Evolutionary conservation across 2,888 invertebrate genomes (phyloP).

Genomic region (Bhutanitis thaidina): DNA sequence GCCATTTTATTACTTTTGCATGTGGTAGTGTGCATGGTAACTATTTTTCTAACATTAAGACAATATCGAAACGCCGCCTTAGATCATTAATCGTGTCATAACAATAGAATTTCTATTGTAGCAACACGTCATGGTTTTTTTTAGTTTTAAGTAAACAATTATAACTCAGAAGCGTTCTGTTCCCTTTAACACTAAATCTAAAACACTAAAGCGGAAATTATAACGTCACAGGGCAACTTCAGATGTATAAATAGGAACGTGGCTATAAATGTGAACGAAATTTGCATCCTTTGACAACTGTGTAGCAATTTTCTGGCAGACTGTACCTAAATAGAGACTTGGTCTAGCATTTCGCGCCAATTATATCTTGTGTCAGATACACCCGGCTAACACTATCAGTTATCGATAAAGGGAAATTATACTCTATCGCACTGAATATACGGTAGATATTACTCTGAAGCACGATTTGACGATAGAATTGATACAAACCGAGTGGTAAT

Average conservation of each 20-base stretch:
- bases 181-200: not conserved
- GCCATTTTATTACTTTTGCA: too few relatives aligned
- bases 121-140: too few relatives aligned
- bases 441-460: slow-evolving; percentile 8
- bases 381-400: slow-evolving; percentile 39
- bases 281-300: slow-evolving; percentile 19
- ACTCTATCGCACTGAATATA: slow-evolving; percentile 3
- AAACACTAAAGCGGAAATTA: not conserved
- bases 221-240: not conserved
- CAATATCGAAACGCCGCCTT: too few relatives aligned
- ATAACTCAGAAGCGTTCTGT: too few relatives aligned
- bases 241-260: slow-evolving; percentile 3
- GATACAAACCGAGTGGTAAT: slow-evolving; percentile 41
- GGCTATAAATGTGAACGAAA: slow-evolving; percentile 4
- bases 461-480: slow-evolving; percentile 34
- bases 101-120: too few relatives aligned
- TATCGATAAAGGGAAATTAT: not conserved
- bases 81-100: too few relatives aligned
- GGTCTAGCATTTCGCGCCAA: slow-evolving; percentile 73
- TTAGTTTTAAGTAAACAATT: too few relatives aligned
- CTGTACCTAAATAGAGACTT: slow-evolving; percentile 53
- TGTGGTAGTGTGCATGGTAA: too few relatives aligned
- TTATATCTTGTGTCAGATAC: slow-evolving; percentile 70
- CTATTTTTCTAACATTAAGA: too few relatives aligned
- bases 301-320: slow-evolving; percentile 37